Evolutionary conservation across 2,797 vertebrate species (phyloP).

Genomic region (Lindbergichthys nudifrons): DNA sequence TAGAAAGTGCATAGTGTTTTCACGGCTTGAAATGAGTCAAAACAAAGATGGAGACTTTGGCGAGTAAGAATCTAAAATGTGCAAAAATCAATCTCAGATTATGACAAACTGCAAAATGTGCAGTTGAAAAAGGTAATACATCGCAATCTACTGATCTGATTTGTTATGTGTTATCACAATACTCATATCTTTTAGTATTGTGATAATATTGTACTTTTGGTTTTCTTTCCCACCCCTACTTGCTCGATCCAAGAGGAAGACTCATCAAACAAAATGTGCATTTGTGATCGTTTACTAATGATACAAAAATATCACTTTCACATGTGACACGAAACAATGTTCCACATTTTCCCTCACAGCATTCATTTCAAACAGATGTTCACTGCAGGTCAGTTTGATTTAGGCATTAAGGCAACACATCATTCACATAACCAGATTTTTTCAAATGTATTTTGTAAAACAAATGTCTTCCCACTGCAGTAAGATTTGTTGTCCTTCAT

Average conservation of each 20-base stretch:
- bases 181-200: too few species aligned
- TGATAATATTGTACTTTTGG: too few species aligned
- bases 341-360: constrained; percentile 18
- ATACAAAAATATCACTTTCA: constrained; percentile 24
- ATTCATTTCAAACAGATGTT: constrained; percentile 17
- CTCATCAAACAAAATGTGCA: constrained; percentile 24
- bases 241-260: constrained; percentile 32
- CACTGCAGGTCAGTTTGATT: background rate
- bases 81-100: too few species aligned
- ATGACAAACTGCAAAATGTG: too few species aligned
- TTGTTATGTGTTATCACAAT: too few species aligned
- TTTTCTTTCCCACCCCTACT: too few species aligned
- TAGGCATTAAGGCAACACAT: constrained; percentile 44
- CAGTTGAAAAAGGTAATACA: too few species aligned
- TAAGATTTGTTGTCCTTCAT: constrained; percentile 16
- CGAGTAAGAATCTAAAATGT: too few species aligned
- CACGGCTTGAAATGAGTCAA: too few species aligned
- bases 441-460: constrained; percentile 21
- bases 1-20: too few species aligned
- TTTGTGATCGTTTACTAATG: background rate
- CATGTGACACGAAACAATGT: constrained; percentile 5
- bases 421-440: constrained; percentile 17
- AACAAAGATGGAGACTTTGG: too few species aligned
- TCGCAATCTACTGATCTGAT: too few species aligned
- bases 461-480: constrained; percentile 14